Conservation (phyloP, 1,140 invertebrate species). For the Drosophila biarmipes region DNA sequence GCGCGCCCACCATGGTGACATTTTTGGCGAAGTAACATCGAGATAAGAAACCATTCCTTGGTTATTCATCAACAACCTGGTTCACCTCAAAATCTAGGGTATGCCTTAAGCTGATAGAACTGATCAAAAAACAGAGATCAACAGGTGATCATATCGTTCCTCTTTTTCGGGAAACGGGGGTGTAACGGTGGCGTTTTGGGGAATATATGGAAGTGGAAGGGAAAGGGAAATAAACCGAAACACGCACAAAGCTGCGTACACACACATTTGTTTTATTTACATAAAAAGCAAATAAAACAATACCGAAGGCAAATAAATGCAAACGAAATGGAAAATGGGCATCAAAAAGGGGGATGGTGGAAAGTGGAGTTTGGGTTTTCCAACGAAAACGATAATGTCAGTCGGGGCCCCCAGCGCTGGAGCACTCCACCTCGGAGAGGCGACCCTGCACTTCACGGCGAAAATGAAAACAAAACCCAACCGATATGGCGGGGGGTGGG, state of each 20-base stretch:
- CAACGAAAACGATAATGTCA: conserved; percentile 48
- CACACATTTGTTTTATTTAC: conserved; percentile 44
- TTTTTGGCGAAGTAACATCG: no score
- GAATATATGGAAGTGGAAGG: background rate
- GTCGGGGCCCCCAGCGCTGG: background rate
- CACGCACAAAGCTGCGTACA: conserved; percentile 42
- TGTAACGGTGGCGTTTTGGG: conserved; percentile 3
- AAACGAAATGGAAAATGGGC: conserved; percentile 42
- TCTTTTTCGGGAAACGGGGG: background rate
- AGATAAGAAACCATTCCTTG: no score
- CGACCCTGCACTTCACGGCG: conserved; percentile 25
- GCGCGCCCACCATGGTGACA: no score
- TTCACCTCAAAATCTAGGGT: no score
- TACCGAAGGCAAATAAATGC: conserved; percentile 42
- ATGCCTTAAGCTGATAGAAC: background rate
- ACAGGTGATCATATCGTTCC: background rate
- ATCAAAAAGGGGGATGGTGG: conserved; percentile 8
- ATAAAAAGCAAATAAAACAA: conserved; percentile 71
- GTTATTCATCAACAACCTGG: no score
- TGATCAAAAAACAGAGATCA: background rate
- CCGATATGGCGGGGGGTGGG: conserved; percentile 10
- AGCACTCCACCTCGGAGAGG: background rate
- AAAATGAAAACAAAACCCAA: conserved; percentile 32
- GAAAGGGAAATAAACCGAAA: conserved; percentile 10
- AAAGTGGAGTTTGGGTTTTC: conserved; percentile 55